Conservation (phyloP, 2,888 invertebrate genomes). For the Trilocha varians region DNA sequence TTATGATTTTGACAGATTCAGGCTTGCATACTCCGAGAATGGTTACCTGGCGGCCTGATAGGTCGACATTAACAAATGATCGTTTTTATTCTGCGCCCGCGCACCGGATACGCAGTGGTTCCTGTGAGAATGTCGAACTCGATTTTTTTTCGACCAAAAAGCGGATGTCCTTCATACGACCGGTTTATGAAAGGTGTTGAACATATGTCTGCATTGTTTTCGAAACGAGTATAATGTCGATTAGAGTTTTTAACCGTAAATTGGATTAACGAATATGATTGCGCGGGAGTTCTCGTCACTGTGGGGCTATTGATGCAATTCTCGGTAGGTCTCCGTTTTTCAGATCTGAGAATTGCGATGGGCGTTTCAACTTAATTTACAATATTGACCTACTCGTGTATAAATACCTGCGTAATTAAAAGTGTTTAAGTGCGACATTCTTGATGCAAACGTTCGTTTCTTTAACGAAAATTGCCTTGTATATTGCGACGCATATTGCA, state of each 20-base stretch:
- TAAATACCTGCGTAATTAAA: slow-evolving; percentile 1
- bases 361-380: background rate
- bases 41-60: slow-evolving; percentile 45
- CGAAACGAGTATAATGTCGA: slow-evolving; percentile 35
- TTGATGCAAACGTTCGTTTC: slow-evolving; percentile 10
- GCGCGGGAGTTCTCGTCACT: background rate
- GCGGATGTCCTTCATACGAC: slow-evolving; percentile 71
- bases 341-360: no score
- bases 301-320: background rate
- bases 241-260: slow-evolving; percentile 4
- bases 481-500: slow-evolving; percentile 25
- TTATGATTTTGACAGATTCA: slow-evolving; percentile 30
- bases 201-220: slow-evolving; percentile 64
- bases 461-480: slow-evolving; percentile 15
- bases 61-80: slow-evolving; percentile 61
- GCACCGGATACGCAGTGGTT: slow-evolving; percentile 68
- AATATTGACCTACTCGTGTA: background rate
- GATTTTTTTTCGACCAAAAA: slow-evolving; percentile 64
- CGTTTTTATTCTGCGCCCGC: slow-evolving; percentile 63
- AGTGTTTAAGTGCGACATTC: slow-evolving; percentile 1
- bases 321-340: no score
- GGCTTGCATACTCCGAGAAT: slow-evolving; percentile 25
- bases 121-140: slow-evolving; percentile 71
- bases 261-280: background rate
- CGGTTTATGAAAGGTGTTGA: slow-evolving; percentile 73